phyloP scores from a whole-genome alignment of 2,888 invertebrate species.

The Eumacrocentrus americanus region DNA sequence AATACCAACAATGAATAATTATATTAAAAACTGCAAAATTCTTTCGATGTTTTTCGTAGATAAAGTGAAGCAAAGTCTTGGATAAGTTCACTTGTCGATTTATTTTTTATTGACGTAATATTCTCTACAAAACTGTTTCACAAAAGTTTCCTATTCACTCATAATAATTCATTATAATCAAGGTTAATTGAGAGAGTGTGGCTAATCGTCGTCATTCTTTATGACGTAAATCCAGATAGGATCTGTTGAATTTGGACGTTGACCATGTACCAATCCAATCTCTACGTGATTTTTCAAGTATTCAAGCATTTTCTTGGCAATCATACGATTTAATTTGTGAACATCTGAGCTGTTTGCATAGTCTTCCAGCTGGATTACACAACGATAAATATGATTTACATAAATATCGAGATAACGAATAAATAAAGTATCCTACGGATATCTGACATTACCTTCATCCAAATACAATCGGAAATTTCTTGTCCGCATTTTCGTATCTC shows the following conservation, averaged over 20 bases:
- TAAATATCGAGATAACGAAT: neutral
- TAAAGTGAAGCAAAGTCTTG: too few relatives aligned
- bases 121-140: too few relatives aligned
- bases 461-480: constrained; percentile 79
- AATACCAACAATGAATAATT: too few relatives aligned
- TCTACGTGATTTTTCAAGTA: constrained; percentile 69
- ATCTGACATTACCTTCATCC: constrained; percentile 81
- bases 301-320: constrained; percentile 72
- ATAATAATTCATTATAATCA: too few relatives aligned
- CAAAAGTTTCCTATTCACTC: too few relatives aligned
- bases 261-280: constrained; percentile 65
- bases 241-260: constrained; percentile 63
- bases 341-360: constrained; percentile 75
- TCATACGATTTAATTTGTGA: constrained; percentile 73
- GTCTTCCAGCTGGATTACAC: constrained; percentile 64
- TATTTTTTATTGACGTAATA: too few relatives aligned
- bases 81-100: too few relatives aligned
- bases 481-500: constrained; percentile 73
- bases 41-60: too few relatives aligned
- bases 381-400: constrained; percentile 16
- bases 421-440: neutral
- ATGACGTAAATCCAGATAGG: constrained; percentile 56
- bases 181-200: too few relatives aligned
- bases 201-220: constrained; percentile 9
- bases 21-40: too few relatives aligned